Evolutionary conservation across 2,113 vertebrate species (phyloP).

Genomic region (Phyllostomus hastatus): DNA sequence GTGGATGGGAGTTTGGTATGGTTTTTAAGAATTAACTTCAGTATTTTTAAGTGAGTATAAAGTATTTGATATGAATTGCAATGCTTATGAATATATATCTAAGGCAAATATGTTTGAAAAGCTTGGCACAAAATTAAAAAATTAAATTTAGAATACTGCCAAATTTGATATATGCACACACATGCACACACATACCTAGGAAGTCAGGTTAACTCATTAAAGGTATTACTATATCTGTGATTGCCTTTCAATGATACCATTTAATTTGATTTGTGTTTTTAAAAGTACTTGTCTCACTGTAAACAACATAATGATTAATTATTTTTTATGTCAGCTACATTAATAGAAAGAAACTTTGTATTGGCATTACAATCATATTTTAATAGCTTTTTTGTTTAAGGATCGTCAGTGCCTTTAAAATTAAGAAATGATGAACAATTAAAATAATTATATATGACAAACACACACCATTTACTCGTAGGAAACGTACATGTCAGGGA

Average conservation of each 20-base stretch:
- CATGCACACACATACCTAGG: not conserved
- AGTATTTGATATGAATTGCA: not conserved
- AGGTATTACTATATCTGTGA: not conserved
- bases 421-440: conserved; percentile 26
- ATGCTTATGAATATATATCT: not conserved
- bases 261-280: conserved; percentile 7
- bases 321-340: not conserved
- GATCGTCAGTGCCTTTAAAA: not conserved
- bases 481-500: not conserved
- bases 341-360: not conserved
- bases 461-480: not conserved
- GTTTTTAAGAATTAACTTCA: conserved; percentile 3
- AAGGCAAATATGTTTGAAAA: conserved; percentile 15
- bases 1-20: conserved; percentile 45
- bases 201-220: not conserved
- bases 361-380: not conserved
- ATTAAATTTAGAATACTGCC: not conserved
- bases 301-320: not conserved
- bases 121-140: not conserved
- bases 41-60: not conserved
- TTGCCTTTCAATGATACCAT: not conserved
- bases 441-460: not conserved
- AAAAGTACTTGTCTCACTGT: not conserved
- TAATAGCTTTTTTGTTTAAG: not conserved
- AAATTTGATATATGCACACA: not conserved